Evolutionary conservation across 1,140 invertebrate species (phyloP).

Genomic region (Brachionus angularis): DNA sequence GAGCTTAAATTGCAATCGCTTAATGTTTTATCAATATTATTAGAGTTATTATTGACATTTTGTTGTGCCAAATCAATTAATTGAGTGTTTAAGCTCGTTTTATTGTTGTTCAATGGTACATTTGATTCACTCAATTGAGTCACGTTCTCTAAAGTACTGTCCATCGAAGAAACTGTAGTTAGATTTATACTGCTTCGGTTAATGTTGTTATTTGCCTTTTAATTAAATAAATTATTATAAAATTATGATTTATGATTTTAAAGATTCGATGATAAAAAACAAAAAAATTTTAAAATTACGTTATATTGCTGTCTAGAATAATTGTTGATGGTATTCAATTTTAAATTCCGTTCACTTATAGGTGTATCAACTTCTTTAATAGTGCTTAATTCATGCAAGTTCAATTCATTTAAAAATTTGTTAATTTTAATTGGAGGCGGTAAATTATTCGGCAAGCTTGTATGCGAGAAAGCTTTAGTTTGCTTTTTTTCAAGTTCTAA

Average conservation of each 20-base stretch:
- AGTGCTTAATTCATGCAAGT: constrained; percentile 34
- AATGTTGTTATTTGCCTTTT: not conserved
- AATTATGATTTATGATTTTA: not conserved
- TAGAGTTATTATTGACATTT: not conserved
- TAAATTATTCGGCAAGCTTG: not conserved
- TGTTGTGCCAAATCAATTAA: not conserved
- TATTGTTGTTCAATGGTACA: no score
- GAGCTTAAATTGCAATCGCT: not conserved
- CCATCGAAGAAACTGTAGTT: constrained; percentile 16
- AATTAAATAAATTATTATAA: not conserved
- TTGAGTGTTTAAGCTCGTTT: no score
- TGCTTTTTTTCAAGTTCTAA: not conserved
- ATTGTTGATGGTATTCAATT: constrained; percentile 25
- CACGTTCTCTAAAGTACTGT: constrained; percentile 17
- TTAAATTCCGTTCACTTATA: constrained; percentile 16
- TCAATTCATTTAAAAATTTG: constrained; percentile 14
- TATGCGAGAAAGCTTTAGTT: constrained; percentile 17
- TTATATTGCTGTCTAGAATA: constrained; percentile 6
- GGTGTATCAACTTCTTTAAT: constrained; percentile 42
- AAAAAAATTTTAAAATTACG: no score
- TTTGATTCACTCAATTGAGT: constrained; percentile 19
- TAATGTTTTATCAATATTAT: not conserved
- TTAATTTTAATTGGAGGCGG: constrained; percentile 20
- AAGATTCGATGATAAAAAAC: no score
- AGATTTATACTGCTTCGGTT: constrained; percentile 27